Evolutionary conservation across 2,888 invertebrate genomes (phyloP), one percentile per base, ranked within the genome.

Genomic region (Aromia moschata): DNA sequence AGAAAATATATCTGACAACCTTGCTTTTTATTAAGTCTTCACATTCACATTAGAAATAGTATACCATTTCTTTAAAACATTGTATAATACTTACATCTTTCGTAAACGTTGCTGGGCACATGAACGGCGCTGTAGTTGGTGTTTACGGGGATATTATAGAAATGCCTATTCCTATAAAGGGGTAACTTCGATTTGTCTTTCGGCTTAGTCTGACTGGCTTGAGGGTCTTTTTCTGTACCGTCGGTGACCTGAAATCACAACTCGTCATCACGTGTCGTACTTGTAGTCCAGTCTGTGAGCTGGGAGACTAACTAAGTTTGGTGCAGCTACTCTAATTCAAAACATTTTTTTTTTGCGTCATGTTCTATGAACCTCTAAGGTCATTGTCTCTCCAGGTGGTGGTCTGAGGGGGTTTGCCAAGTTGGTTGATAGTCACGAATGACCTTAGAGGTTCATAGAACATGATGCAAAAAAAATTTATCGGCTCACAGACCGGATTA

Each of bases 71-170:
- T 53, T 89, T 85, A 56, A 95, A 92, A 90, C 80, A 75, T 25
- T 43, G 65, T 61, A 59, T 12, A 1, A 49, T 43, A 79, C 84
- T 83, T 82, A 91, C 91, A 91, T 86, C 92, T 86, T 75, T 95
- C 94, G 80, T 92, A 97, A 58, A 98, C 96, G 81, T 96, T 97
- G 62, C 96, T 96, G 25, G 98, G 97, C 44, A 98, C 94, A 79
- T 97, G 97, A 37, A 97, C 94, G 63, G 95, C 92, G 75, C 94
- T 94, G 77, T 89, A 85, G 76, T 87, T 91, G 36, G 87, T 86
- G 78, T 93, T 94, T 18, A 91, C 89, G 18, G 87, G 86, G 62
- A 89, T 88, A 74, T 91, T 87, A 66, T 90, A 91, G 80, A 94
- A 95, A 75, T 93, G 91, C 30, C 86, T 82, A 78, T 90, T 91